Conservation (phyloP, 2,888 invertebrate genomes). For the Matsumyia berberina region DNA sequence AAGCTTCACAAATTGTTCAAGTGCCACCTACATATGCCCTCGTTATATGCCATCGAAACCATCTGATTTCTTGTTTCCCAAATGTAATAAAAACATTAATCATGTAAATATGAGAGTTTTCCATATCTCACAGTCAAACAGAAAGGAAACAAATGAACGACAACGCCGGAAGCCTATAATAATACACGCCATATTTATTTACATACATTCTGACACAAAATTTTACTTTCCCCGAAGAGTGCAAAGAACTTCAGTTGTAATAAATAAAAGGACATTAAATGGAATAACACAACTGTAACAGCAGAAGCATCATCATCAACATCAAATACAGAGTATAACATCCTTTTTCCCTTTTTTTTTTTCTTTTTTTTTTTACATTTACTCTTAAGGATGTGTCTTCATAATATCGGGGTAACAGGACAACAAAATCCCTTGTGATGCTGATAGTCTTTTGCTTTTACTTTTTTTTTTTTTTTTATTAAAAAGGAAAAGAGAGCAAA, state of each 20-base stretch:
- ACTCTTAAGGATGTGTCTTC: constrained; percentile 61
- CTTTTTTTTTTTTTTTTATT: no score
- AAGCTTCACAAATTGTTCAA: no score
- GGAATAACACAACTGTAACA: constrained; percentile 60
- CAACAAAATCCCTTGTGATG: constrained; percentile 60
- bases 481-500: background rate
- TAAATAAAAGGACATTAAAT: constrained; percentile 71
- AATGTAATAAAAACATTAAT: no score
- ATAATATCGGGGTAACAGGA: constrained; percentile 48
- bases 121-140: background rate
- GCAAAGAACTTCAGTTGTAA: constrained; percentile 66
- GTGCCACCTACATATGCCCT: no score
- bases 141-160: background rate
- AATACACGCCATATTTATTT: constrained; percentile 14
- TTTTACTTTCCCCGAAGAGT: constrained; percentile 59
- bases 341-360: constrained; percentile 54
- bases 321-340: constrained; percentile 63
- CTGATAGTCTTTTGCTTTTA: constrained; percentile 62
- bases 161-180: constrained; percentile 18
- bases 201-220: constrained; percentile 54
- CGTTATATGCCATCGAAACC: no score
- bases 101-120: background rate
- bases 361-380: constrained; percentile 55
- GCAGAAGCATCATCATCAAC: constrained; percentile 65
- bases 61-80: no score